Conservation (phyloP, 2,888 invertebrate genomes). For the Pterostichus niger region DNA sequence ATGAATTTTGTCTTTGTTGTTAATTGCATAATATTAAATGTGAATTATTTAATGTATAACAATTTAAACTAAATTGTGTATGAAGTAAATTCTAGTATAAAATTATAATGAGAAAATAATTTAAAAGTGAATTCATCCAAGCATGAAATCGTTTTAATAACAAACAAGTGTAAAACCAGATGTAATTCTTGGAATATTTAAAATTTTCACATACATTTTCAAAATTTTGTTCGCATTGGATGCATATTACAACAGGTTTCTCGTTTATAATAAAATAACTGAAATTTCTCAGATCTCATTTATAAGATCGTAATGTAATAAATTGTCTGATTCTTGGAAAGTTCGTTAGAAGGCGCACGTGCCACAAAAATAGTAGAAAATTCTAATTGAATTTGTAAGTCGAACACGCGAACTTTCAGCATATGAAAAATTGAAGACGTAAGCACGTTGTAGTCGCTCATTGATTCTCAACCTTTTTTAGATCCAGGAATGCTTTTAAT, state of each 20-base stretch:
- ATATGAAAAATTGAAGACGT: slow-evolving; percentile 52
- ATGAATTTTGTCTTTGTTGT: no score
- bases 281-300: slow-evolving; percentile 3
- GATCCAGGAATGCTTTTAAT: no score
- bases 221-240: slow-evolving; percentile 29
- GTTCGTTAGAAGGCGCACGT: slow-evolving; percentile 36
- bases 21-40: no score
- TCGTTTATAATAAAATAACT: slow-evolving; percentile 23
- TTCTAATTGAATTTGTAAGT: slow-evolving; percentile 58
- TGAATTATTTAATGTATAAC: no score
- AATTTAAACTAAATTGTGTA: no score
- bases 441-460: neutral
- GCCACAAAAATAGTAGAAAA: slow-evolving; percentile 22
- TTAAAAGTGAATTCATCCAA: slow-evolving; percentile 19
- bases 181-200: slow-evolving; percentile 1
- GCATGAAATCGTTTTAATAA: slow-evolving; percentile 31
- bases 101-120: slow-evolving; percentile 28
- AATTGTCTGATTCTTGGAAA: slow-evolving; percentile 49
- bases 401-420: slow-evolving; percentile 50
- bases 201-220: slow-evolving; percentile 25
- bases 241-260: slow-evolving; percentile 7
- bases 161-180: neutral
- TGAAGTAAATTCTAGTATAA: neutral
- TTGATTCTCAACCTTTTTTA: slow-evolving; percentile 10
- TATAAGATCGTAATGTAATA: slow-evolving; percentile 24